A percentile compares a stretch with the other conserved stretches of the same genome.
These are phyloP conservation scores for Stenolophus ochropezus DNA, from an alignment of 2,888 invertebrate genomes.

Conservation along the genomic window DNA sequence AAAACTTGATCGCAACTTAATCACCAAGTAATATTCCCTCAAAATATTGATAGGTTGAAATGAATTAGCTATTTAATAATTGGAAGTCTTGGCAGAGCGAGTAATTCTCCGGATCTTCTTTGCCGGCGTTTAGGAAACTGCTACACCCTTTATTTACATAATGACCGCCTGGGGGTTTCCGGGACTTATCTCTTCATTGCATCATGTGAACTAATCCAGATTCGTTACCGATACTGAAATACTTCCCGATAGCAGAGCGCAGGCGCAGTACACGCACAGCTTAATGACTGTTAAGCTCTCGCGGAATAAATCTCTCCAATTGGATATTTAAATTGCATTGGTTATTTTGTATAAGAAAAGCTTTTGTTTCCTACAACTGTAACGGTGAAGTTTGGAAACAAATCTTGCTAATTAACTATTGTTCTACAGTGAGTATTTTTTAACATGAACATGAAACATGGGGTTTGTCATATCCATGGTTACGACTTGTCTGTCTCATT, in stretches of 20 bases:
- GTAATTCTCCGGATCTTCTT: slow-evolving; percentile 5
- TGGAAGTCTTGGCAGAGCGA: background rate
- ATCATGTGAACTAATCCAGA: slow-evolving; percentile 52
- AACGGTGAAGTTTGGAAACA: too few species aligned
- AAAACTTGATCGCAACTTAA: background rate
- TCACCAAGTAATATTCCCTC: background rate
- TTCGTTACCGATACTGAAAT: slow-evolving; percentile 36
- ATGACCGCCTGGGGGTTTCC: slow-evolving; percentile 33
- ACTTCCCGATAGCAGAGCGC: slow-evolving; percentile 1
- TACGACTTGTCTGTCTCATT: too few species aligned
- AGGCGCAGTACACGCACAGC: slow-evolving; percentile 10
- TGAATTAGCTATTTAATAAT: slow-evolving; percentile 18
- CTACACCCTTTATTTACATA: slow-evolving; percentile 43
- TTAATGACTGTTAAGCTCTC: slow-evolving; percentile 22
- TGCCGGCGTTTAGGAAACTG: background rate
- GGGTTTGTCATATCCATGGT: too few species aligned
- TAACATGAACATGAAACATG: too few species aligned
- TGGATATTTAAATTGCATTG: background rate
- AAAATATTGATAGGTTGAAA: background rate
- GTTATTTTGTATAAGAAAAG: background rate
- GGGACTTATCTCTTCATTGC: slow-evolving; percentile 48
- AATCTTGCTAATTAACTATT: too few species aligned
- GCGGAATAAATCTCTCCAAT: background rate
- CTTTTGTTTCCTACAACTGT: too few species aligned
- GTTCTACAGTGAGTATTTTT: too few species aligned